phyloP scores from a whole-genome alignment of 2,113 vertebrate genomes.

The Ameiurus melas region DNA sequence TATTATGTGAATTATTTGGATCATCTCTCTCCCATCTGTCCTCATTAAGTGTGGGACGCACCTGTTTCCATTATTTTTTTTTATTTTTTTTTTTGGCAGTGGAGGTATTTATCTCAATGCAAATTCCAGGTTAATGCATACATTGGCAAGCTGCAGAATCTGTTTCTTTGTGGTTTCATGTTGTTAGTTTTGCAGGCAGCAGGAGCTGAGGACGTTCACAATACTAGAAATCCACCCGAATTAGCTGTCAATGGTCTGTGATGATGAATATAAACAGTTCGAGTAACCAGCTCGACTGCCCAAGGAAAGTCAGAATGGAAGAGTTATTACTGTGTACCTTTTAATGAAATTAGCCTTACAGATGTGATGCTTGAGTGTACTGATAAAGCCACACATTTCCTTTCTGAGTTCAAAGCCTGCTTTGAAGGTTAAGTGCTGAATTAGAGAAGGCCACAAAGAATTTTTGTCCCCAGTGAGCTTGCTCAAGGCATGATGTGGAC shows the following conservation, averaged over 20 bases:
- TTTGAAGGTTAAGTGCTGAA: conserved; percentile 35
- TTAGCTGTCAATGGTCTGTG: conserved; percentile 37
- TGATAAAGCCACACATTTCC: conserved; percentile 35
- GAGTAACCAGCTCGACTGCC: conserved; percentile 15
- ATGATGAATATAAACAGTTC: conserved; percentile 24
- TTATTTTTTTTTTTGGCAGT: conserved; percentile 20
- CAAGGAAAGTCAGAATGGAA: conserved; percentile 21
- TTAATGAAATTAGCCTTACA: conserved; percentile 46
- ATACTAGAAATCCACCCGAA: conserved; percentile 23
- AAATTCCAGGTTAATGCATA: conserved; percentile 42
- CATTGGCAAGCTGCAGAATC: conserved; percentile 25
- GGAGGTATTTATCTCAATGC: background rate
- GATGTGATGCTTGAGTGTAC: conserved; percentile 39
- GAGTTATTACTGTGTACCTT: conserved; percentile 32
- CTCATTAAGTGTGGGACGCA: conserved; percentile 14
- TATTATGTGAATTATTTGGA: conserved; percentile 40
- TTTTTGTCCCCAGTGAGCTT: background rate
- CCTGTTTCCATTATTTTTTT: conserved; percentile 21
- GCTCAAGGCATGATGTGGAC: background rate
- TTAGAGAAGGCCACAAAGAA: conserved; percentile 9
- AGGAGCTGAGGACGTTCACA: conserved; percentile 17
- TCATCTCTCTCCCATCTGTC: conserved; percentile 42
- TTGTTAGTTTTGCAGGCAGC: conserved; percentile 40
- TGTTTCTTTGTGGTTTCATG: conserved; percentile 28
- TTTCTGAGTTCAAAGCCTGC: conserved; percentile 12